Conservation (phyloP, 1,140 invertebrate species). For the Heliconius nattereri region DNA sequence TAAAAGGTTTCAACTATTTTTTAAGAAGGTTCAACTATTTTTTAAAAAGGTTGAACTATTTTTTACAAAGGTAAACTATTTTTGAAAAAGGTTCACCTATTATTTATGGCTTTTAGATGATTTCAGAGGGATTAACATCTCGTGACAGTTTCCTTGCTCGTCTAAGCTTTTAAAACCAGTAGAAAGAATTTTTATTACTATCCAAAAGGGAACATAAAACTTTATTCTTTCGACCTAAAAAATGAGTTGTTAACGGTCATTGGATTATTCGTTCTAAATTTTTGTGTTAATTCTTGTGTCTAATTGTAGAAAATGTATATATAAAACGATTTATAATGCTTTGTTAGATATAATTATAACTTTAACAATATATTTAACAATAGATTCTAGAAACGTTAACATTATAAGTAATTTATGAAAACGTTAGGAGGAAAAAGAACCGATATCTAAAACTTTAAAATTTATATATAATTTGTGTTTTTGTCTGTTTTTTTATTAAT, state of each 20-base stretch:
- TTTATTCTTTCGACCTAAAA: slow-evolving; percentile 60
- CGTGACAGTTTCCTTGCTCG: slow-evolving; percentile 50
- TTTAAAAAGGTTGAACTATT: slow-evolving; percentile 20
- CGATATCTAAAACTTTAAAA: too few species aligned
- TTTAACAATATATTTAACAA: too few species aligned
- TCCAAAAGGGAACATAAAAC: slow-evolving; percentile 68
- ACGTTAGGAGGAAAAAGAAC: too few species aligned
- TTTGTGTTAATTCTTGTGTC: slow-evolving; percentile 33
- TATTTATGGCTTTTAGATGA: slow-evolving; percentile 60
- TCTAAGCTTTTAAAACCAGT: slow-evolving; percentile 60
- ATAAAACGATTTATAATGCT: not conserved
- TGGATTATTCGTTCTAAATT: slow-evolving; percentile 36
- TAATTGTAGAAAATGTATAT: slow-evolving; percentile 11
- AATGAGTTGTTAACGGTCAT: slow-evolving; percentile 54
- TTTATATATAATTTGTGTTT: too few species aligned
- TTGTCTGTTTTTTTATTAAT: too few species aligned
- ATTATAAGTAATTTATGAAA: too few species aligned
- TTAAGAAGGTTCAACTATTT: too few species aligned
- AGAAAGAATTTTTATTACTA: slow-evolving; percentile 72
- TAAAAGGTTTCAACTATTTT: too few species aligned
- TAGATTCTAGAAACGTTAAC: too few species aligned
- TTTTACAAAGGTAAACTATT: slow-evolving; percentile 46
- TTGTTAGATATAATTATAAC: too few species aligned
- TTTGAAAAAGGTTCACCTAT: slow-evolving; percentile 14
- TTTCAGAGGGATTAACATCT: slow-evolving; percentile 65